Conservation (phyloP, 35 echinoderm and acorn worm genomes). For the Apostichopus parvimensis region DNA sequence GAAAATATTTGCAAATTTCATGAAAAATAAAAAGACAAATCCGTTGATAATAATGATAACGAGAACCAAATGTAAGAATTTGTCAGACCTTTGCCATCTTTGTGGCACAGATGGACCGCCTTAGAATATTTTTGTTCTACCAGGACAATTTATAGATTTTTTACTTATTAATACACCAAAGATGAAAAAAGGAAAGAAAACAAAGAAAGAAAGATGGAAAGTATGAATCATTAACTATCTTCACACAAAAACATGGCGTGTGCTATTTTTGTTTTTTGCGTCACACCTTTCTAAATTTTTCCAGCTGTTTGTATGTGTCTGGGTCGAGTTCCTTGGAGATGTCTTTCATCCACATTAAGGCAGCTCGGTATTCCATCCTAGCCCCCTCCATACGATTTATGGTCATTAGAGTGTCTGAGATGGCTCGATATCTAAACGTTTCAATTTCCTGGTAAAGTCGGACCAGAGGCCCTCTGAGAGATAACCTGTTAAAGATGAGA, state of each 20-base stretch:
- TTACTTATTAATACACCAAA: no score
- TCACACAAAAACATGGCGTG: not conserved
- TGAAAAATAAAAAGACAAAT: no score
- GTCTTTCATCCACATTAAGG: conserved; percentile 98
- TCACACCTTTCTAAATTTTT: conserved; percentile 97
- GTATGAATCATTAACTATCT: no score
- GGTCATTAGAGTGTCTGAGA: conserved; percentile 97
- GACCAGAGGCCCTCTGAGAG: conserved; percentile 75
- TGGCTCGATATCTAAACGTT: conserved; percentile 97
- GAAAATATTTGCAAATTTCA: no score
- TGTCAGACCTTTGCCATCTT: no score
- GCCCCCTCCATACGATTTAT: conserved; percentile 96
- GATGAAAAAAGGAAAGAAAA: not conserved
- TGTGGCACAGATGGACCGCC: no score
- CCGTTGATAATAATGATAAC: no score
- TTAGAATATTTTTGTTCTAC: no score
- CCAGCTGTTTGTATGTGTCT: conserved; percentile 97
- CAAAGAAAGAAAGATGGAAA: no score
- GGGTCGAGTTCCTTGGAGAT: conserved; percentile 96
- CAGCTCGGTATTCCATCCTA: conserved; percentile 79
- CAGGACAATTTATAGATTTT: no score
- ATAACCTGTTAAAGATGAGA: conserved; percentile 55
- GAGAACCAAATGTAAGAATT: no score
- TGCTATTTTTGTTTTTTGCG: not conserved
- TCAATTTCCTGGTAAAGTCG: conserved; percentile 97